Evolutionary conservation across 2,113 vertebrate species (phyloP).

Genomic region (Anarhynchus alexandrinus): DNA sequence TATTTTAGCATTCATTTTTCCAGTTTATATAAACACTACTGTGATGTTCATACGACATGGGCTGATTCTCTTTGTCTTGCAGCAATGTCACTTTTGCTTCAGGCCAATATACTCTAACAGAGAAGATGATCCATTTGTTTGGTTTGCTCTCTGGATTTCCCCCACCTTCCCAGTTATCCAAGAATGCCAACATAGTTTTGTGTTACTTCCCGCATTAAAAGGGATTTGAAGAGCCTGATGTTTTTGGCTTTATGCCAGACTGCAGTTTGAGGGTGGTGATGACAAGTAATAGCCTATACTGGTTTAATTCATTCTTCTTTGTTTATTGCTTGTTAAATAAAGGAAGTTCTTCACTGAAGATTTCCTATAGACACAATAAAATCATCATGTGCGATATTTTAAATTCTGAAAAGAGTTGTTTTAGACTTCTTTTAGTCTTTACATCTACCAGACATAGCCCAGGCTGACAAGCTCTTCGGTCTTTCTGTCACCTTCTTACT

Average conservation of each 20-base stretch:
- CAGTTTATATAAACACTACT: neutral
- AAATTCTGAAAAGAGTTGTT: neutral
- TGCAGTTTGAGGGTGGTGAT: neutral
- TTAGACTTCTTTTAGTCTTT: neutral
- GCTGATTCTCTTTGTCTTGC: neutral
- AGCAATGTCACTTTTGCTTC: neutral
- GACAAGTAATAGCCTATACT: neutral
- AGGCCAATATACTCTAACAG: neutral
- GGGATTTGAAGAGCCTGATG: neutral
- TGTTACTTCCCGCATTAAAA: neutral
- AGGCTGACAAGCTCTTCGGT: slow-evolving; percentile 8
- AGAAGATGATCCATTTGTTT: neutral
- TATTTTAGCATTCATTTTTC: neutral
- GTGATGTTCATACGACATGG: neutral
- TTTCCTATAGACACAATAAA: neutral
- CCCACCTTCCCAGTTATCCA: neutral
- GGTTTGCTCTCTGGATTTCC: neutral
- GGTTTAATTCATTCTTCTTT: neutral
- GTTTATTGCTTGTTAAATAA: neutral
- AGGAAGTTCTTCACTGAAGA: neutral
- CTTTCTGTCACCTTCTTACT: neutral
- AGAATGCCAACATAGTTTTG: neutral
- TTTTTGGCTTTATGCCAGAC: neutral
- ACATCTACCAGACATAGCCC: neutral
- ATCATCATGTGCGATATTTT: neutral